phyloP scores from a whole-genome alignment of 2,113 vertebrate genomes.

The Ia io region DNA sequence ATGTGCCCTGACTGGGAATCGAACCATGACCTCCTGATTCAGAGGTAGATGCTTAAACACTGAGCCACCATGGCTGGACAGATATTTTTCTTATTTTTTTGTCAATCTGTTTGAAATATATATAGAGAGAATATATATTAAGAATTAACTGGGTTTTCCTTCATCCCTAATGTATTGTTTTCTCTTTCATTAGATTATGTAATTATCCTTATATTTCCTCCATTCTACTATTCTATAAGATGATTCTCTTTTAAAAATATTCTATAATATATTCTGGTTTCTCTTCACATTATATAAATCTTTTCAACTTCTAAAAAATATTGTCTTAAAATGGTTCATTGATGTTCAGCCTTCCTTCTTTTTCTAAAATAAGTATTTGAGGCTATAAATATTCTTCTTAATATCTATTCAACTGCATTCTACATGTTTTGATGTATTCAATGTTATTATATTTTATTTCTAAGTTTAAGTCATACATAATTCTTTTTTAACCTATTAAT shows the following conservation, averaged over 20 bases:
- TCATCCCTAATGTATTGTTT: neutral
- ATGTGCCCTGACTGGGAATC: too few species aligned
- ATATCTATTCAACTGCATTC: neutral
- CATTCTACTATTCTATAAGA: neutral
- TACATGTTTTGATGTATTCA: neutral
- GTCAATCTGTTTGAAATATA: neutral
- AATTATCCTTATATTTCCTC: neutral
- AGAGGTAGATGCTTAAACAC: too few species aligned
- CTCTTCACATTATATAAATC: too few species aligned
- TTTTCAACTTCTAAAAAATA: too few species aligned
- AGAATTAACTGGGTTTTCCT: neutral
- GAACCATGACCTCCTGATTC: too few species aligned
- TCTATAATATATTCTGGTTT: neutral
- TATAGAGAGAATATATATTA: too few species aligned
- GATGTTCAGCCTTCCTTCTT: neutral
- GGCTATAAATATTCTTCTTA: neutral
- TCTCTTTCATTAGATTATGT: neutral
- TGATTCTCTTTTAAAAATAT: neutral
- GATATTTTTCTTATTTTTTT: neutral
- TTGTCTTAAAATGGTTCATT: neutral
- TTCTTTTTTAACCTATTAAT: neutral
- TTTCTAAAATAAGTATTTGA: slow-evolving; percentile 2
- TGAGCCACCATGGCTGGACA: too few species aligned
- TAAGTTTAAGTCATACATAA: neutral
- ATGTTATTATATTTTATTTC: slow-evolving; percentile 1